Evolutionary conservation across 2,797 vertebrate genomes (phyloP).

Genomic region (Pagetopsis macropterus): DNA sequence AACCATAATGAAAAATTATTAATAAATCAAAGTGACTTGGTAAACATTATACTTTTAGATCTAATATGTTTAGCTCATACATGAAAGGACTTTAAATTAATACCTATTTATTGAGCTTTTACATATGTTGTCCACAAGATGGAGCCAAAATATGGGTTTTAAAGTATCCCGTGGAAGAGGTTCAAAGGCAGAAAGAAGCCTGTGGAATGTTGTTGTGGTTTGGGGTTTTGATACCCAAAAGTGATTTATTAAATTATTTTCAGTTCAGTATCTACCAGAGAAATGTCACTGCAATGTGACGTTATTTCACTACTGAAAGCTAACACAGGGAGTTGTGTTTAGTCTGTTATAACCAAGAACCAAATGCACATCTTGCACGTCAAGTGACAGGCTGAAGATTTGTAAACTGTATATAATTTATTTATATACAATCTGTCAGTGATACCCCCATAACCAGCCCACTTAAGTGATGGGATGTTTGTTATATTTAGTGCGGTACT

Average conservation of each 20-base stretch:
- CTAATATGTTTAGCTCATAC: neutral
- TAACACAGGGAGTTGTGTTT: slow-evolving; percentile 6
- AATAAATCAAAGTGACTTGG: neutral
- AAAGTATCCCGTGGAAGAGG: neutral
- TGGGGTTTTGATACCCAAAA: neutral
- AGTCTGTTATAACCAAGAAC: neutral
- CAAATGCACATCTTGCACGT: neutral
- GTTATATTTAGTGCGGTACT: neutral
- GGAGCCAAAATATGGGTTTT: slow-evolving; percentile 33
- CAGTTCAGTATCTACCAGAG: neutral
- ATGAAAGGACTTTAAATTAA: neutral
- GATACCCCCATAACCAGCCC: neutral
- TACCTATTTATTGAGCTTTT: neutral
- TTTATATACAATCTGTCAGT: neutral
- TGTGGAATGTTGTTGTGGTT: neutral
- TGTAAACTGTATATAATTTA: neutral
- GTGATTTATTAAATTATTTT: neutral
- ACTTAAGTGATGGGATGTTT: neutral
- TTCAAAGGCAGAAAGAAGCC: neutral
- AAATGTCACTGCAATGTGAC: neutral
- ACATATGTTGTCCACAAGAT: slow-evolving; percentile 52
- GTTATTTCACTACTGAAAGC: neutral
- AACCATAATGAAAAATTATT: neutral
- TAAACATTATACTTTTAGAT: neutral
- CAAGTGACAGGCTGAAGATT: neutral